Base-by-base conservation (phyloP, 2,888 invertebrate genomes). In the Drosophila emarginata region DNA sequence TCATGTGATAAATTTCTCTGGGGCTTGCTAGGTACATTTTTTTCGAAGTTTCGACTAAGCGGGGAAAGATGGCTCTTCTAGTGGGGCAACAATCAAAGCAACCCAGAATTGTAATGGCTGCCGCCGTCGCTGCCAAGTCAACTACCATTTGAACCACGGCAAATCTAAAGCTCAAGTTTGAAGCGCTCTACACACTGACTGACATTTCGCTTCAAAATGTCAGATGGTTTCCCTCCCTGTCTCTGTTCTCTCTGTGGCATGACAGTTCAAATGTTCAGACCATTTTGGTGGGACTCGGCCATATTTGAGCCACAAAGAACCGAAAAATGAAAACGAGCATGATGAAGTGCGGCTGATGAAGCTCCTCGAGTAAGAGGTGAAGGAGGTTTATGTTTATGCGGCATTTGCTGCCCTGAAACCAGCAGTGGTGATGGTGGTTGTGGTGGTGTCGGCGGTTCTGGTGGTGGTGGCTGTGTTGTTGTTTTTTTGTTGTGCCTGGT, bases 121-220 rank as follows among this genome's bases (percentile, higher is more conserved):
- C 18, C 18, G 40, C 40, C 18, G 32, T 32, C 32, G 32, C 28
- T 18, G 53, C 32, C 53, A 15, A 9, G 28, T 14, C 12, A 45
- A 45, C 45, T 5, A 23, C 9, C 37, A 39, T 14, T 11, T 40
- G 40, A 26, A 11, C 26, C 39, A 15, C 58, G 4, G 9, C 54
- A 28, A 58, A 40, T 15, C 39, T 39, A 12, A 40, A 11, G 37
- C 23, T 23, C 28, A 28, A 12, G 26, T 15, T 45, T 66, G 63
- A 64, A 86, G 79, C 79, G 75, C 80, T 80, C 68, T 73, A 76
- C 73, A 75, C 64, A 75, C 39, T n/a, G 45, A 45, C 68, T 84
- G 89, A 84, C 84, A 88, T 88, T 84, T 84, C 72, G 82, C 72
- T 85, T 84, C 85, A 88, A 88, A 87, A 85, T 81, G 86, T 86